phyloP scores from a whole-genome alignment of 2,888 invertebrate genomes.

The Molorchus minor region DNA sequence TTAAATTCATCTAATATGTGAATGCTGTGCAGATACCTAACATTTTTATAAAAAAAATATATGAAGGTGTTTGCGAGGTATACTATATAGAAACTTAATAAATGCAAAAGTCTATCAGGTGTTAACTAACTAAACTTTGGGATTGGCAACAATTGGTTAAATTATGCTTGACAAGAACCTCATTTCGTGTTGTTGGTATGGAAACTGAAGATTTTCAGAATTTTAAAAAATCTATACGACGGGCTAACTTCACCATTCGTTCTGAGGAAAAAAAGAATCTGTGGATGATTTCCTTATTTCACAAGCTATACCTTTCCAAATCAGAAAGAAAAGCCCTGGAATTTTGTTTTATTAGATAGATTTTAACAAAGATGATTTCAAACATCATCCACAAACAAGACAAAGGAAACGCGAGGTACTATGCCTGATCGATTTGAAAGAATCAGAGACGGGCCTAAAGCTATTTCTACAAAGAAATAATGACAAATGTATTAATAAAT shows the following conservation, averaged over 20 bases:
- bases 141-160: background rate
- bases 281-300: background rate
- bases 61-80: too few species aligned
- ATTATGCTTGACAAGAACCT: background rate
- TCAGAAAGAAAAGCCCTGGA: background rate
- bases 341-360: background rate
- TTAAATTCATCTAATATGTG: too few species aligned
- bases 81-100: too few species aligned
- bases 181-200: background rate
- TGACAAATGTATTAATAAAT: background rate
- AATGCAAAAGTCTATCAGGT: too few species aligned
- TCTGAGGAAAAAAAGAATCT: background rate
- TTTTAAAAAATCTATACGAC: background rate
- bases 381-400: background rate
- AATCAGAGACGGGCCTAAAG: background rate
- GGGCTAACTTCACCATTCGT: background rate
- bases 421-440: background rate
- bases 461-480: background rate
- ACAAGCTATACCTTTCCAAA: background rate
- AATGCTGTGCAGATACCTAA: too few species aligned
- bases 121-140: constrained; percentile 12
- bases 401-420: too few species aligned
- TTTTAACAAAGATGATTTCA: background rate
- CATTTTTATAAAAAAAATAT: too few species aligned
- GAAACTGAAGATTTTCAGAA: background rate